Evolutionary conservation across 2,888 invertebrate genomes (phyloP).

Genomic region (Melinopterus prodromus): DNA sequence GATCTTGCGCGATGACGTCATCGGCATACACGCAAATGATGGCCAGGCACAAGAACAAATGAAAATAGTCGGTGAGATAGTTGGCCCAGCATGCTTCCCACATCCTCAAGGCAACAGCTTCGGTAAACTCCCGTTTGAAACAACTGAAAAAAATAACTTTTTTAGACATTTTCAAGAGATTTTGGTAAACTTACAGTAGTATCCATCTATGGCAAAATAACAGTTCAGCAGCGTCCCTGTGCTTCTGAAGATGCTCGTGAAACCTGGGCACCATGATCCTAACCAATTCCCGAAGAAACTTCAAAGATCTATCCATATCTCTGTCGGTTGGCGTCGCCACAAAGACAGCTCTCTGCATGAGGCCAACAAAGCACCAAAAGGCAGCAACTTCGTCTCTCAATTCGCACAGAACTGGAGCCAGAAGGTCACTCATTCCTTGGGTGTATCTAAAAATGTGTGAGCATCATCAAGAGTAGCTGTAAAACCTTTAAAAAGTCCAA

Average conservation of each 20-base stretch:
- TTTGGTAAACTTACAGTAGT: conserved; percentile 71
- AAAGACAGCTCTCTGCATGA: conserved; percentile 95
- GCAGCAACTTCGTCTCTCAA: conserved; percentile 95
- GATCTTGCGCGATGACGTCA: conserved; percentile 90
- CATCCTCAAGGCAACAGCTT: conserved; percentile 87
- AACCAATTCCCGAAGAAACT: conserved; percentile 86
- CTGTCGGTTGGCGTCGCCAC: conserved; percentile 94
- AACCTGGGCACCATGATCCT: conserved; percentile 91
- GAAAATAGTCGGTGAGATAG: conserved; percentile 95
- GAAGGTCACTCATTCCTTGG: conserved; percentile 96
- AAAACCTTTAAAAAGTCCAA: background rate
- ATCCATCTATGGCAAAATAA: conserved; percentile 97
- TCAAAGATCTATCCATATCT: conserved; percentile 93
- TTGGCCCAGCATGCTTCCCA: conserved; percentile 99
- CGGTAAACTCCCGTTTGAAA: conserved; percentile 92
- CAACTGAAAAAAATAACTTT: too few relatives aligned
- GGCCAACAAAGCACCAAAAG: conserved; percentile 97
- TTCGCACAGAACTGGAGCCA: conserved; percentile 92
- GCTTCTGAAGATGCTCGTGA: conserved; percentile 82
- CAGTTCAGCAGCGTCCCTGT: conserved; percentile 88
- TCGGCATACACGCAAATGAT: conserved; percentile 93
- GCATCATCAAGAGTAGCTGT: background rate
- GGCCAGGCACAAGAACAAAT: conserved; percentile 91
- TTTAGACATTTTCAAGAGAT: too few relatives aligned
- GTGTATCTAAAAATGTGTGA: conserved; percentile 66